Conservation (phyloP, 2,888 invertebrate genomes). For the Drosophila cyrtoloma region DNA sequence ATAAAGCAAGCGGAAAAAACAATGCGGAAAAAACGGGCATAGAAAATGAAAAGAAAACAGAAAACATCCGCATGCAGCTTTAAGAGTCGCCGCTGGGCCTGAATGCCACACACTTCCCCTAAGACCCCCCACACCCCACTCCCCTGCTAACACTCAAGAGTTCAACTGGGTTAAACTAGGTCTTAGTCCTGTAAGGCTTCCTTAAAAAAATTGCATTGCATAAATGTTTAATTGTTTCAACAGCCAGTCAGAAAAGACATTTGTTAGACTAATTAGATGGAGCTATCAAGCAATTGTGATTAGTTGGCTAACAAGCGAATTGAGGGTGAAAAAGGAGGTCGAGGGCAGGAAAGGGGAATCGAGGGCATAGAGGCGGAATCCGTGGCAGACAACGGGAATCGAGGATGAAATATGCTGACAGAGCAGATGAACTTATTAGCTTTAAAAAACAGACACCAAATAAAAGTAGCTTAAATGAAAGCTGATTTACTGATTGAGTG, state of each 20-base stretch:
- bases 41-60: constrained; percentile 78
- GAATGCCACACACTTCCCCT: constrained; percentile 1
- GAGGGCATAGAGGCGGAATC: neutral
- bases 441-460: constrained; percentile 2
- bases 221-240: constrained; percentile 70
- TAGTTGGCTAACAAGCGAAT: constrained; percentile 1
- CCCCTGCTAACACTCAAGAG: constrained; percentile 7
- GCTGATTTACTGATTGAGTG: neutral
- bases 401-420: constrained; percentile 29
- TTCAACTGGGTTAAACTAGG: constrained; percentile 56
- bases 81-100: constrained; percentile 50
- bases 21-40: constrained; percentile 40
- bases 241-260: constrained; percentile 51
- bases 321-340: neutral
- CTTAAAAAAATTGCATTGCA: constrained; percentile 51
- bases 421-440: constrained; percentile 16
- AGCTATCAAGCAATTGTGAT: constrained; percentile 52
- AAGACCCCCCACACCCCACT: neutral
- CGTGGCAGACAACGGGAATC: neutral
- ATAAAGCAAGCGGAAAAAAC: constrained; percentile 15
- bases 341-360: neutral
- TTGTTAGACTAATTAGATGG: constrained; percentile 64
- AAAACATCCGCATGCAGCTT: constrained; percentile 49
- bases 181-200: constrained; percentile 10
- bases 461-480: constrained; percentile 1